These are phyloP conservation scores for Columba livia DNA, from an alignment of 2,113 vertebrate genomes.

Conservation along the genomic window DNA sequence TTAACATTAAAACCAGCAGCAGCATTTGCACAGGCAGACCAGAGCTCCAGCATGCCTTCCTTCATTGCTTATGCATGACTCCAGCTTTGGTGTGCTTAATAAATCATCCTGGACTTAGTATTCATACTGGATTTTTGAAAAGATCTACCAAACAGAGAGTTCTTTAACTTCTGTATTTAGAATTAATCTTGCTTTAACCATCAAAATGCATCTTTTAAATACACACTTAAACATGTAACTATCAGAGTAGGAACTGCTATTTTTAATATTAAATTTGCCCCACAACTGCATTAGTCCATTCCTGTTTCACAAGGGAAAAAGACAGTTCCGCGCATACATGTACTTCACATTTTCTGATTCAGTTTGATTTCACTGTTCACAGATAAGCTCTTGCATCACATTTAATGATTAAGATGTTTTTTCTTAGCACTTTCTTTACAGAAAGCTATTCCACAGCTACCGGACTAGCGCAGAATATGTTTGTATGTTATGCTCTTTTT, in stretches of 20 bases:
- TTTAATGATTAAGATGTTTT: not conserved
- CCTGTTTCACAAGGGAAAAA: not conserved
- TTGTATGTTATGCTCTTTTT: not conserved
- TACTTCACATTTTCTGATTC: not conserved
- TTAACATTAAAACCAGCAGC: not conserved
- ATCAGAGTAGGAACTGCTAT: not conserved
- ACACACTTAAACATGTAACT: not conserved
- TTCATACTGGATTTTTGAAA: not conserved
- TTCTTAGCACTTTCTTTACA: not conserved
- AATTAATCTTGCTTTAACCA: slow-evolving; percentile 8
- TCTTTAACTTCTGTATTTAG: not conserved
- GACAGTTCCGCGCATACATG: not conserved
- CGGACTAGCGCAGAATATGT: not conserved
- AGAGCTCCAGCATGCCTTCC: not conserved
- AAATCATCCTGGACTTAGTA: slow-evolving; percentile 15
- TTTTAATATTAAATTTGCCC: not conserved
- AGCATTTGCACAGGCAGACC: slow-evolving; percentile 8
- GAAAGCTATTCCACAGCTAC: not conserved
- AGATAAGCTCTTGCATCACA: too few relatives aligned
- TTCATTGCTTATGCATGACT: slow-evolving; percentile 36
- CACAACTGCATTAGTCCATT: not conserved
- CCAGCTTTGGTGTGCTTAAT: not conserved
- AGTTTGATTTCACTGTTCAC: not conserved
- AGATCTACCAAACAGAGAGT: slow-evolving; percentile 4
- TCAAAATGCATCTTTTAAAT: not conserved